phyloP scores from a whole-genome alignment of 2,888 invertebrate species.

The Clistopyga incitator region DNA sequence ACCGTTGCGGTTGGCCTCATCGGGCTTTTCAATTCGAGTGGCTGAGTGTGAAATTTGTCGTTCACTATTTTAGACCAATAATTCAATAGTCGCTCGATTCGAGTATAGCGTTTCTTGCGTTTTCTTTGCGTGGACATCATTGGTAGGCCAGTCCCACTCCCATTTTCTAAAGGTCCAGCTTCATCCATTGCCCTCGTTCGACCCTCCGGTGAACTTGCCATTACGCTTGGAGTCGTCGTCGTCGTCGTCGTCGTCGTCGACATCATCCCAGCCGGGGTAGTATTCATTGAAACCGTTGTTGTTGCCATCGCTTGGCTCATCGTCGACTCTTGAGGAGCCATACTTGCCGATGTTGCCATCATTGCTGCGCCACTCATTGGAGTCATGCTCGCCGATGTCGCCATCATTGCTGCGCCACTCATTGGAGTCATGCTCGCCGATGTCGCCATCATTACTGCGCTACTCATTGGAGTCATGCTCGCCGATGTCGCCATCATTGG shows the following conservation, averaged over 20 bases:
- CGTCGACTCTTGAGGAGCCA: background rate
- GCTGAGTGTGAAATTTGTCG: background rate
- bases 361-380: too few relatives aligned
- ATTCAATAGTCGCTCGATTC: background rate
- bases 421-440: background rate
- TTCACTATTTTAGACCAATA: conserved; percentile 20
- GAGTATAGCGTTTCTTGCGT: background rate
- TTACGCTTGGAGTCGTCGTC: conserved; percentile 9
- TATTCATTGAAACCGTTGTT: background rate
- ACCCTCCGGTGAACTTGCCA: background rate
- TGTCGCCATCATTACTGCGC: conserved; percentile 8
- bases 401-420: too few relatives aligned
- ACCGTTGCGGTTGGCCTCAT: background rate
- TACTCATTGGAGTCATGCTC: background rate
- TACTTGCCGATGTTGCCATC: too few relatives aligned
- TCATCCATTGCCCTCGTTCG: background rate
- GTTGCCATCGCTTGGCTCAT: background rate
- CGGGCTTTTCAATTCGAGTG: background rate
- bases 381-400: too few relatives aligned
- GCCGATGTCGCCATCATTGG: background rate
- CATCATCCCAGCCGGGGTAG: conserved; percentile 20
- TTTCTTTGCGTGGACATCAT: background rate
- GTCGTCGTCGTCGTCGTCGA: conserved; percentile 28
- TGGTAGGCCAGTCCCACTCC: background rate
- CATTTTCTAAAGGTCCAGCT: background rate